Percentiles rank a stretch among this genome's conserved stretches.
Evolutionary conservation across 2,113 vertebrate species (phyloP).

Genomic region (Manacus vitellinus): DNA sequence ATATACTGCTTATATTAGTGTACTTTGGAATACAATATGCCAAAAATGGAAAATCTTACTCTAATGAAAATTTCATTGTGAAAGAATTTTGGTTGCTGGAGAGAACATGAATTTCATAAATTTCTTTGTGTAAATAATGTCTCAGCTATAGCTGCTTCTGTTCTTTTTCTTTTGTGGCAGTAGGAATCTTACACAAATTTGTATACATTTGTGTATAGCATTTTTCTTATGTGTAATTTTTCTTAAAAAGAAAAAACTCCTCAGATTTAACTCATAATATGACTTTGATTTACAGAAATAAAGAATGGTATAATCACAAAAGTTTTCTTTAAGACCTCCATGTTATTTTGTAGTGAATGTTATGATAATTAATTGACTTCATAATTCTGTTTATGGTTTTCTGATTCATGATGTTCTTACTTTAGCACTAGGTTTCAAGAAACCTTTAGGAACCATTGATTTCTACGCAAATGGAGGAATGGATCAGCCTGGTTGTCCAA

Average conservation of each 20-base stretch:
- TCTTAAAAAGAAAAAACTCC: rapidly evolving
- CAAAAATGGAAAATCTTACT: not conserved
- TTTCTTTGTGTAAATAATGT: not conserved
- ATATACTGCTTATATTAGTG: not conserved
- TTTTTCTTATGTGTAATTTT: not conserved
- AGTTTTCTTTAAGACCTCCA: not conserved
- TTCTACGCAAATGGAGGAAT: constrained; percentile 90
- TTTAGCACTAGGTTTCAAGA: constrained; percentile 80
- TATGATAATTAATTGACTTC: not conserved
- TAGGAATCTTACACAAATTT: not conserved
- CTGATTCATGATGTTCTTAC: not conserved
- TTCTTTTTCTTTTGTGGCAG: not conserved
- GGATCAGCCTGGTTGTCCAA: constrained; percentile 90
- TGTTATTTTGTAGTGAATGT: not conserved
- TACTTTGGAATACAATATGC: not conserved
- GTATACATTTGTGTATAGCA: not conserved
- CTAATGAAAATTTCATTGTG: not conserved
- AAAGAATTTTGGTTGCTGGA: not conserved
- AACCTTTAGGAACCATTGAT: constrained; percentile 86
- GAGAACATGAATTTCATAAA: not conserved
- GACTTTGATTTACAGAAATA: not conserved
- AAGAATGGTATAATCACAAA: not conserved
- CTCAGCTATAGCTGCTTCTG: not conserved
- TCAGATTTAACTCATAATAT: not conserved
- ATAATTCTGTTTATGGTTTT: not conserved